Conservation (phyloP, 2,888 invertebrate genomes). For the Rutpela maculata region DNA sequence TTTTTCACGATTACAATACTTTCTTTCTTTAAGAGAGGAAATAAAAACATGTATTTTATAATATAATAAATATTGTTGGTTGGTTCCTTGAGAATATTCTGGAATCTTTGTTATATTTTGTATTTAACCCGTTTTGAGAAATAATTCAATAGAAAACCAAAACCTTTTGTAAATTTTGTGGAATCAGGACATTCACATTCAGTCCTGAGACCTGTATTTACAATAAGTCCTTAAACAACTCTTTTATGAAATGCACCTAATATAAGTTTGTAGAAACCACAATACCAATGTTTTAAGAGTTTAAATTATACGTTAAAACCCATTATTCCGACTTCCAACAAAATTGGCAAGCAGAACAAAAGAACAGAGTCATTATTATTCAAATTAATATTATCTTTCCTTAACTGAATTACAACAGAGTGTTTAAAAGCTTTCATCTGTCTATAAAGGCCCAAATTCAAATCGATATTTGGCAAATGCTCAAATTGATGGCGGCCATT, state of each 20-base stretch:
- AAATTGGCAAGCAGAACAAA: conserved; percentile 41
- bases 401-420: conserved; percentile 42
- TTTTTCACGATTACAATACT: too few species aligned
- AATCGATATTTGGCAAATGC: conserved; percentile 40
- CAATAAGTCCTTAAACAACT: conserved; percentile 13
- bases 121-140: neutral
- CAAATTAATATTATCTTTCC: conserved; percentile 50
- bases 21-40: too few species aligned
- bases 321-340: conserved; percentile 35
- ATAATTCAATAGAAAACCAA: neutral
- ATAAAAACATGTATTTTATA: too few species aligned
- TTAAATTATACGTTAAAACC: conserved; percentile 38
- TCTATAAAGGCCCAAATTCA: conserved; percentile 37
- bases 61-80: too few species aligned
- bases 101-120: neutral
- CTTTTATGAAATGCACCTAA: conserved; percentile 37
- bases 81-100: too few species aligned
- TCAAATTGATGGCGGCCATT: conserved; percentile 39
- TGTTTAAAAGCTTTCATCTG: conserved; percentile 45
- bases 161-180: conserved; percentile 1
- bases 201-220: conserved; percentile 6
- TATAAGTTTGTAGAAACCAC: conserved; percentile 27
- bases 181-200: neutral
- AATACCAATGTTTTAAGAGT: conserved; percentile 39
- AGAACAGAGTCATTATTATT: conserved; percentile 47